These are phyloP conservation scores for Tethea ocularis DNA, from an alignment of 2,888 invertebrate genomes.

Conservation along the genomic window DNA sequence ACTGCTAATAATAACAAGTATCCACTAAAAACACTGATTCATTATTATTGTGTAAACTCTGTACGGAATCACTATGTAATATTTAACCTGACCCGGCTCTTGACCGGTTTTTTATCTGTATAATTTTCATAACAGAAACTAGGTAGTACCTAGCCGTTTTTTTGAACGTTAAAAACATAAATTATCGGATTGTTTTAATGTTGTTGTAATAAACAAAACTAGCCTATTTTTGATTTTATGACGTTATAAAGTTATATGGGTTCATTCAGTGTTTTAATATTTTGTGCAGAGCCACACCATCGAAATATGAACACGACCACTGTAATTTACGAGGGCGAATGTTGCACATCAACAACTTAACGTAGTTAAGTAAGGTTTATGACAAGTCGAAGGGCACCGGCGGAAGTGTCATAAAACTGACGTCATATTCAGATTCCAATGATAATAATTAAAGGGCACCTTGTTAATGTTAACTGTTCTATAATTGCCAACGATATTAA, in stretches of 20 bases:
- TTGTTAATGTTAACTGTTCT: conserved; percentile 78
- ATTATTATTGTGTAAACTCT: too few species aligned
- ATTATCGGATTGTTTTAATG: conserved; percentile 40
- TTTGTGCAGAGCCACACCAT: conserved; percentile 53
- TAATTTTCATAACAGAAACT: background rate
- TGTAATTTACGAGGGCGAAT: conserved; percentile 65
- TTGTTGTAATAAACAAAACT: conserved; percentile 37
- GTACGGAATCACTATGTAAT: too few species aligned
- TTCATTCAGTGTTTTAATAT: conserved; percentile 56
- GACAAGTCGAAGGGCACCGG: conserved; percentile 60
- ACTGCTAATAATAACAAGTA: too few species aligned
- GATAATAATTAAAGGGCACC: conserved; percentile 78
- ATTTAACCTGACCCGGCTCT: too few species aligned
- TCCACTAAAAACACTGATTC: too few species aligned
- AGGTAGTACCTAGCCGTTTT: background rate
- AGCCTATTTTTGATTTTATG: conserved; percentile 51
- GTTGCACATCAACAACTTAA: conserved; percentile 35
- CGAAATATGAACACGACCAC: conserved; percentile 56
- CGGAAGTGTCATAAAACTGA: conserved; percentile 75
- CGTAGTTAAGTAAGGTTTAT: conserved; percentile 57
- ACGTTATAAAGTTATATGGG: conserved; percentile 58
- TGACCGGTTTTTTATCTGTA: too few species aligned
- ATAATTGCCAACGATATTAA: conserved; percentile 71
- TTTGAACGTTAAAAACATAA: conserved; percentile 22
- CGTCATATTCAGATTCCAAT: conserved; percentile 69